Base-by-base conservation (phyloP, 64 coral and sea anemone species). In the Montipora cactus region DNA sequence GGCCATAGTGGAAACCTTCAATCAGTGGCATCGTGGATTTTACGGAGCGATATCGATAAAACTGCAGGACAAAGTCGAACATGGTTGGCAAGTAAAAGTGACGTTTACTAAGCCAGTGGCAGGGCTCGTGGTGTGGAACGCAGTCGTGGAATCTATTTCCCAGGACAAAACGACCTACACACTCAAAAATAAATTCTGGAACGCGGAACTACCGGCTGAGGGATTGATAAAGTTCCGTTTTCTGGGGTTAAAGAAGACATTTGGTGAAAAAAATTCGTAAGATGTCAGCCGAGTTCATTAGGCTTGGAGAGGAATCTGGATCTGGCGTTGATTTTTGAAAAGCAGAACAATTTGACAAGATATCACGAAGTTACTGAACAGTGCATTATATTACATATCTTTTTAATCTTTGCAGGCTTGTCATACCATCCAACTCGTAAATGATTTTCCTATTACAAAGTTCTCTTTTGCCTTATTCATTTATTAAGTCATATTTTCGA, bases 141-240 rank as follows among this genome's bases (percentile, higher is more conserved):
- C 22, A 8, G 7, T 7, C 3, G 90, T 91, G 18, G 81, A 68
- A 46, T n/a, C 59, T 1, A 4, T 75, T 58, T 75, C 79, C 25
- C 47, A 72, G 0, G 45, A 91, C 18, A 74, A 59, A 7, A 52
- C 7, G 73, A 55, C 20, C 12, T 83, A 58, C 25, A 49, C 57
- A 2, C 71, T 92, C 0, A 83, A 82, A 48, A 92, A 92, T 51
- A 22, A 23, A 21, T n/a, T 22, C n/a, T 92, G 90, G 90, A 92
- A 92, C 68, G 21, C 46, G 13, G 15, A 47, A 19, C 66, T 85
- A 15, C 12, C 37, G 81, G 61, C 52, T 4, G 81, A 25, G 4
- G 44, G 79, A 7, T 8, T 2, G 8, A 15, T 92, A 8, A n/a
- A 64, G 22, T 77, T 92, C 16, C 19, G 59, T 8, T 76, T 92